Conservation (phyloP, 1,140 invertebrate species). For the Drosophila littoralis region DNA sequence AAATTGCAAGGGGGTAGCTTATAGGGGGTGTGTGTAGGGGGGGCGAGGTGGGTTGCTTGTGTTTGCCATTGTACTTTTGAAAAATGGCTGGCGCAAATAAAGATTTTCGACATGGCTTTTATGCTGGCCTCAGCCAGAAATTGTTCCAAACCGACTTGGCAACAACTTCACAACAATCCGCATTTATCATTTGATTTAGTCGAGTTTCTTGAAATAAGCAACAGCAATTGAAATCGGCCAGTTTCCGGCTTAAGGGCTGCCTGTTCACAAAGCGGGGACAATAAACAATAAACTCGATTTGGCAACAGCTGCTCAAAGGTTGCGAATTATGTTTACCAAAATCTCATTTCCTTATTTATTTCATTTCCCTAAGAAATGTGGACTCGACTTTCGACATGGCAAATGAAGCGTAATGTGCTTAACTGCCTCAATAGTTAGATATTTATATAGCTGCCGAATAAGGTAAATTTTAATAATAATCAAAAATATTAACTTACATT, state of each 20-base stretch:
- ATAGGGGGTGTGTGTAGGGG: background rate
- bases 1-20: background rate
- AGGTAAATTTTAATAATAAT: too few relatives aligned
- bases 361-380: background rate
- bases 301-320: background rate
- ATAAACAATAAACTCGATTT: slow-evolving; percentile 5
- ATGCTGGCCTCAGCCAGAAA: background rate
- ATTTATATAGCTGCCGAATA: too few relatives aligned
- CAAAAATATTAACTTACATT: too few relatives aligned
- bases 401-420: too few relatives aligned
- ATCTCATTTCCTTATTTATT: slow-evolving; percentile 2
- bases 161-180: background rate
- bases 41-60: background rate
- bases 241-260: background rate
- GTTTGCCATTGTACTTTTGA: slow-evolving; percentile 4
- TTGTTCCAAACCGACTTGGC: slow-evolving; percentile 8
- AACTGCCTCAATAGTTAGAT: too few relatives aligned
- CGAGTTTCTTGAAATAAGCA: slow-evolving; percentile 13
- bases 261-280: too few relatives aligned
- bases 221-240: background rate
- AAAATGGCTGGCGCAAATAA: background rate
- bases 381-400: too few relatives aligned
- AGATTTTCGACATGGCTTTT: slow-evolving; percentile 10
- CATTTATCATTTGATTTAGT: slow-evolving; percentile 28
- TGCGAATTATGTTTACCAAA: background rate